A percentile compares a stretch with the other conserved stretches of the same genome.
These are phyloP conservation scores for Leptodirus hochenwartii DNA, from an alignment of 2,888 invertebrate species.

Conservation along the genomic window DNA sequence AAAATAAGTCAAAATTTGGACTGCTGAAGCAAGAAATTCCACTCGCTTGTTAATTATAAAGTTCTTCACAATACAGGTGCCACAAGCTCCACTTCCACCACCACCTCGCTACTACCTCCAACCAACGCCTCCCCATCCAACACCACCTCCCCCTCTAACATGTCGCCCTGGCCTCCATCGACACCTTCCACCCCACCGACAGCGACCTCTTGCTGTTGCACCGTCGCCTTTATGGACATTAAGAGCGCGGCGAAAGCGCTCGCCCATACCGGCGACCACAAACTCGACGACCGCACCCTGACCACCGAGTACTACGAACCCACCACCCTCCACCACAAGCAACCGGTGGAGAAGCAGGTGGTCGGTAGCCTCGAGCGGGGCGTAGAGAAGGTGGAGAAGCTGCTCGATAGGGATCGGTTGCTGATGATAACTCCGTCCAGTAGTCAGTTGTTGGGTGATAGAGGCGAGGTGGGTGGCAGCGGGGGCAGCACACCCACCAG, in stretches of 20 bases:
- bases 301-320: constrained; percentile 88
- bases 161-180: too few species aligned
- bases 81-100: too few species aligned
- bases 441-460: background rate
- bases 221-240: constrained; percentile 93
- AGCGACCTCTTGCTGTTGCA: constrained; percentile 46
- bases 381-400: constrained; percentile 6
- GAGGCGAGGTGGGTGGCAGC: background rate
- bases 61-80: too few species aligned
- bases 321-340: constrained; percentile 23
- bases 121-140: too few species aligned
- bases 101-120: too few species aligned
- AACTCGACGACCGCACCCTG: constrained; percentile 70
- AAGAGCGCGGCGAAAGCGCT: constrained; percentile 83
- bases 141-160: constrained; percentile 20
- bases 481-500: constrained; percentile 21
- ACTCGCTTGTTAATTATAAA: too few species aligned
- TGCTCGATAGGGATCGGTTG: background rate
- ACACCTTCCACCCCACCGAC: constrained; percentile 7
- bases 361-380: constrained; percentile 12
- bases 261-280: constrained; percentile 73
- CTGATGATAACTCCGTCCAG: constrained; percentile 1
- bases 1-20: too few species aligned
- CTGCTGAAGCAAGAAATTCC: too few species aligned
- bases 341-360: constrained; percentile 21